Base-by-base conservation (phyloP, 2,113 vertebrate genomes). In the Callochromis pleurospilus region DNA sequence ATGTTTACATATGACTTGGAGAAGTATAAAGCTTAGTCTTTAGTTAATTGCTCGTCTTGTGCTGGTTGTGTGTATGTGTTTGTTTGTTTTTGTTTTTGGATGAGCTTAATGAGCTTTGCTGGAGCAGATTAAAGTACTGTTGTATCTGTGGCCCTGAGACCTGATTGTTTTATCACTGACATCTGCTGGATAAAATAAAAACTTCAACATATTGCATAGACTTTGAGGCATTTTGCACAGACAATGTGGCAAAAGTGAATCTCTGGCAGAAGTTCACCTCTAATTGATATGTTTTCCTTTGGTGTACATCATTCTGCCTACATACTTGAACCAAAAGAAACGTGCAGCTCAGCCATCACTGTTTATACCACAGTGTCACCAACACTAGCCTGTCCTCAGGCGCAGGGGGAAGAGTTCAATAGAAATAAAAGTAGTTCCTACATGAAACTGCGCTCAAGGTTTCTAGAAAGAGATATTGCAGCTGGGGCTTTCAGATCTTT, bases 141-240 rank as follows among this genome's bases (percentile, higher is more conserved):
- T 81, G 60, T 33, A 9, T 7, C 7, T 24, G 8, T 21, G 60
- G 65, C 5, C 65, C n/a, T 73, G 13, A 73, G 21, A 40, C 65
- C 21, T 24, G 38, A 42, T 45, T 26, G 21, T 45, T 73, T 55
- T 33, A 12, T 9, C 11, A 45, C 86, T 91, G 92, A 83, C 90
- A 83, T 77, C 92, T 93, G 54, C 84, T 91, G 90, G 90, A 26
- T n/a, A 68, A 0, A 70, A 65, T 17, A 8, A 40, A 70, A 5
- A 81, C 45, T 83, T 2, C 60, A 86, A 14, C 80, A 51, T 31
- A 21, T 49, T 19, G 21, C 14, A 19, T 24, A 56, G 36, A 31
- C 15, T 62, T 62, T 62, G 58, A 19, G 9, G 2, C 58, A 62
- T 62, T 6, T 77, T 75, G 36, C 14, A 26, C 4, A 80, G 9